Conservation (phyloP, 2,888 invertebrate genomes). For the Clivina fossor region DNA sequence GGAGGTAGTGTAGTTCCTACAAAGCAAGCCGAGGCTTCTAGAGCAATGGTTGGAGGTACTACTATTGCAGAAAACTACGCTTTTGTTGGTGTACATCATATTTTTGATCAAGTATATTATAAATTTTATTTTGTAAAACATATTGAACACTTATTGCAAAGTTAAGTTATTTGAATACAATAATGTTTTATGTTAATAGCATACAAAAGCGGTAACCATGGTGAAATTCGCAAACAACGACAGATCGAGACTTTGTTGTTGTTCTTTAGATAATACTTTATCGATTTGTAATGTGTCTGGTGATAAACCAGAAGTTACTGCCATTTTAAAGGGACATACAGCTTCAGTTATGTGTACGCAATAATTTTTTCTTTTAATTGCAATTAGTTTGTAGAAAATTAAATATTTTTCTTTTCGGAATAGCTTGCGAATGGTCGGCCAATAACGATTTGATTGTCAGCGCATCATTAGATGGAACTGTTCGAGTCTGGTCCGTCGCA, state of each 20-base stretch:
- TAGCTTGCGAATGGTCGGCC: slow-evolving; percentile 81
- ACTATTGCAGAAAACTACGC: slow-evolving; percentile 82
- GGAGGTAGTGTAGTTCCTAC: slow-evolving; percentile 54
- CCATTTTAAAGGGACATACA: slow-evolving; percentile 73
- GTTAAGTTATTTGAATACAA: slow-evolving; percentile 7
- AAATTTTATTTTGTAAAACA: slow-evolving; percentile 21
- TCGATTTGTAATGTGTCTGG: slow-evolving; percentile 79
- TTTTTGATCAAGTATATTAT: slow-evolving; percentile 74
- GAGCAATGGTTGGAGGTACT: slow-evolving; percentile 63
- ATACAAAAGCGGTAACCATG: slow-evolving; percentile 70
- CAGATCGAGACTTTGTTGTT: slow-evolving; percentile 74
- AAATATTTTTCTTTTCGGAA: slow-evolving; percentile 39
- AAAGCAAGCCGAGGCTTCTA: slow-evolving; percentile 60
- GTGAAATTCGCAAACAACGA: slow-evolving; percentile 86
- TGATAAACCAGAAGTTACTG: slow-evolving; percentile 69
- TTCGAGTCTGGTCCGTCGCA: slow-evolving; percentile 66
- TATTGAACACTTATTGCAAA: too few relatives aligned
- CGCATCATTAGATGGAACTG: slow-evolving; percentile 71
- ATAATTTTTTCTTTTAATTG: slow-evolving; percentile 8
- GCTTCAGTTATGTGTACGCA: slow-evolving; percentile 70
- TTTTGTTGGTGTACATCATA: slow-evolving; percentile 84
- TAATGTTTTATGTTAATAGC: slow-evolving; percentile 52
- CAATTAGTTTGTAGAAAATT: slow-evolving; percentile 24
- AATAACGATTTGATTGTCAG: slow-evolving; percentile 83
- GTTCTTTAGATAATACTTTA: slow-evolving; percentile 75